Conservation (phyloP, 2,113 vertebrate genomes). For the Globicephala melas region DNA sequence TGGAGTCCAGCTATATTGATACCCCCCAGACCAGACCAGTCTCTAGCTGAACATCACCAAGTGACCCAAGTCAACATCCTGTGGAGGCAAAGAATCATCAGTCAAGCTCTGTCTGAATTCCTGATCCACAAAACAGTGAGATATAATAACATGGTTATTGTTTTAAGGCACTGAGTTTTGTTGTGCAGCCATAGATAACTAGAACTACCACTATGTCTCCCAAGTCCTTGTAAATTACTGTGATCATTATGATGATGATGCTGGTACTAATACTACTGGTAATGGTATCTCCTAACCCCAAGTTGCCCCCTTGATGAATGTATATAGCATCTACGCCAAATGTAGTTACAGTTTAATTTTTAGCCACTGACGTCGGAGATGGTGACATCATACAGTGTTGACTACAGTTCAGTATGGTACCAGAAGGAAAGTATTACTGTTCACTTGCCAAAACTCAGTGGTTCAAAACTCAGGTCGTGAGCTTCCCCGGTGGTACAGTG, state of each 20-base stretch:
- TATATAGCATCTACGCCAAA: not conserved
- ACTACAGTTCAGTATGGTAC: not conserved
- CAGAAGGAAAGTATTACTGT: not conserved
- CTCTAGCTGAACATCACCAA: not conserved
- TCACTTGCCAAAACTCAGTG: not conserved
- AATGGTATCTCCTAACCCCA: not conserved
- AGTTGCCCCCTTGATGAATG: accelerated
- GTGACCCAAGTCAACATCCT: not conserved
- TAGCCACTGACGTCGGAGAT: not conserved
- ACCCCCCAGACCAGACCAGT: not conserved
- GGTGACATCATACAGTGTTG: not conserved
- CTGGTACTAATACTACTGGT: not conserved
- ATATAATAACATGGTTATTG: not conserved
- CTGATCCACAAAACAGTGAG: not conserved
- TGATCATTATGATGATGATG: accelerated
- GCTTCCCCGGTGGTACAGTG: too few species aligned
- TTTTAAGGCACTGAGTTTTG: not conserved
- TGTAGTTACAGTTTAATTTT: not conserved
- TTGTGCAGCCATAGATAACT: accelerated
- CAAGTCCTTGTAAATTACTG: not conserved
- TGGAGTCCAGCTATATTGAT: not conserved
- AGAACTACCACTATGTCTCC: not conserved
- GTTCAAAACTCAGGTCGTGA: not conserved
- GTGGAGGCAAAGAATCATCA: not conserved
- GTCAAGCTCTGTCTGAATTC: not conserved